Conservation (phyloP, 2,888 invertebrate genomes). For the Oxytorus armatus region DNA sequence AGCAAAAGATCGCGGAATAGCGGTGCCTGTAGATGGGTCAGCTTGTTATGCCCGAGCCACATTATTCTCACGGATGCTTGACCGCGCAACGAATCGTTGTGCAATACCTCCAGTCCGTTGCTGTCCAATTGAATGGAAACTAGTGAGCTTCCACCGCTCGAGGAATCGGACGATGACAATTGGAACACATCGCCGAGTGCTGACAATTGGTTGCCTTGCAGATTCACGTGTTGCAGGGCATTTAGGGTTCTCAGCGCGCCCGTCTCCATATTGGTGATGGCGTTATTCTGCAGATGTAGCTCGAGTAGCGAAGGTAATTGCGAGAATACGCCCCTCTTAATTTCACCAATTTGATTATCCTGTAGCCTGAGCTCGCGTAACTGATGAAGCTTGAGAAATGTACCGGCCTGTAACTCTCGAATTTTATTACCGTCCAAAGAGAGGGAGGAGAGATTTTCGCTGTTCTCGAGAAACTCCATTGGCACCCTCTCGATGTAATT, state of each 20-base stretch:
- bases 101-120: constrained; percentile 90
- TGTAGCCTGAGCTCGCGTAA: constrained; percentile 93
- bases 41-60: constrained; percentile 94
- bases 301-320: constrained; percentile 92
- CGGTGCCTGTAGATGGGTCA: constrained; percentile 89
- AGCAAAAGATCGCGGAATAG: constrained; percentile 92
- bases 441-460: constrained; percentile 91
- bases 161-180: constrained; percentile 85
- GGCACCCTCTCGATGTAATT: constrained; percentile 94
- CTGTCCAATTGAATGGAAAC: constrained; percentile 93
- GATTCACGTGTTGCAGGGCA: constrained; percentile 93
- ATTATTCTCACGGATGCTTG: constrained; percentile 94
- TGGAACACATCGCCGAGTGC: constrained; percentile 93
- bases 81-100: constrained; percentile 92
- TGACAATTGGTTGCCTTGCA: constrained; percentile 92
- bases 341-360: constrained; percentile 91
- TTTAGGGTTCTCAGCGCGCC: constrained; percentile 91
- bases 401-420: constrained; percentile 90
- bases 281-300: constrained; percentile 94
- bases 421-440: constrained; percentile 95
- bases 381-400: constrained; percentile 91
- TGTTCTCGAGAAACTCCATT: constrained; percentile 90
- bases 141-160: constrained; percentile 85
- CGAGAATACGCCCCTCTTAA: constrained; percentile 92
- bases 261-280: constrained; percentile 91